Base-by-base conservation (phyloP, 2,797 vertebrate genomes). In the Chelidonichthys spinosus region DNA sequence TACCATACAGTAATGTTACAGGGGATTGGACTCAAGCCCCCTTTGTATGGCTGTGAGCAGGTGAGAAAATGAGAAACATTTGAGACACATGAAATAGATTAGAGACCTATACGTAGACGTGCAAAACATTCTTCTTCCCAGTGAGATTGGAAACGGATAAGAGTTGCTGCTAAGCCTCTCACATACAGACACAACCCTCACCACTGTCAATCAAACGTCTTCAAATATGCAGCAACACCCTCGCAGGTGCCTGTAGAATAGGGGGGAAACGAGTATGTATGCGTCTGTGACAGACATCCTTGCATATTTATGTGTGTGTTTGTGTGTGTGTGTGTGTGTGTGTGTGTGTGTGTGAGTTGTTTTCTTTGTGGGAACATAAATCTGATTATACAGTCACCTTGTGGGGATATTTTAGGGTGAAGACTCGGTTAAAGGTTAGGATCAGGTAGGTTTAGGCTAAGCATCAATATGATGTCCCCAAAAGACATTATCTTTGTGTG, bases 121-220 rank as follows among this genome's bases (percentile, higher is more conserved):
- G 37, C 37, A 39, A 39, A 5, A 39, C 49, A 25, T 25, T 11
- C 11, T 5, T 25, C 25, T 25, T 25, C 2, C 25, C 25, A 2
- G 25, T 25, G 25, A 25, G 25, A 25, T 25, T 25, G 25, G 25
- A 25, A 25, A 25, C 25, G 25, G 36, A 72, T 44, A 62, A 46
- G 56, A 69, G 54, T 11, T 62, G n/a, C 33, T 68, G 40, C 47
- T 66, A 9, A 8, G 8, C 63, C 50, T 56, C 4, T 15, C 62
- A 59, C 53, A n/a, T 50, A 60, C 39, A 61, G 17, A 63, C 25
- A 74, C 62, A 69, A 32, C n/a, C 4, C 18, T 79, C 15, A 73
- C 79, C 6, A 54, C 68, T 80, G 77, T 82, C 86, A 88, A 73
- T 85, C 79, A 87, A 85, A 62, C 53, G 33, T 65, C 69, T 86